Percentiles rank a stretch among this genome's conserved stretches.
Conservation (phyloP, 2,888 invertebrate species). For the Syrista parreyssii region DNA sequence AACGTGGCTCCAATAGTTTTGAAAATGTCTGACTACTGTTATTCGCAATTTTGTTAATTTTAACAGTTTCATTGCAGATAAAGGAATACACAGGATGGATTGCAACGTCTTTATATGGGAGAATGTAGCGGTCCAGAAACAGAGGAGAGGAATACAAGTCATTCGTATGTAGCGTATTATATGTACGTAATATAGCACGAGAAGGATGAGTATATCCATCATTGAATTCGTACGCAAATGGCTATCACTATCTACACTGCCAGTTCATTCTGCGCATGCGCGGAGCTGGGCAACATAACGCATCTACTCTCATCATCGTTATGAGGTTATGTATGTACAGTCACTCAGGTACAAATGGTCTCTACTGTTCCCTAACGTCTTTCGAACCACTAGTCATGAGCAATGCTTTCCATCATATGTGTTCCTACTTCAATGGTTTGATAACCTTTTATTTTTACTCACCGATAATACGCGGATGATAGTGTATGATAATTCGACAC, state of each 20-base stretch:
- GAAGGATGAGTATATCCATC: background rate
- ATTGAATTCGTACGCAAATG: background rate
- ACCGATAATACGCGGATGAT: background rate
- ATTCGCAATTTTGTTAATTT: background rate
- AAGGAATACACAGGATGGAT: background rate
- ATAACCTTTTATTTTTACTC: background rate
- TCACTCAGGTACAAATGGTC: background rate
- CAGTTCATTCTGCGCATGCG: background rate
- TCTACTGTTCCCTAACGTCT: background rate
- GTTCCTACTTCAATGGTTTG: background rate
- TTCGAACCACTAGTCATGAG: background rate
- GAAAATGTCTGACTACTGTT: background rate
- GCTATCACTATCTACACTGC: background rate
- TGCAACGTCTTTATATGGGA: background rate
- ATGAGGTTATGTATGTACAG: background rate
- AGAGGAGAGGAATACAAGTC: background rate
- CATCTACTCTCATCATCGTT: background rate
- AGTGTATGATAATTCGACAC: background rate
- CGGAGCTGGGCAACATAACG: background rate
- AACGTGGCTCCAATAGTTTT: background rate
- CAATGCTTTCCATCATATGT: background rate
- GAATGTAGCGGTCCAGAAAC: background rate
- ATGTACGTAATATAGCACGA: too few species aligned
- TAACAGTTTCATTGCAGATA: background rate
- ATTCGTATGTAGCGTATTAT: background rate